Conservation (phyloP, 2,797 vertebrate species). For the Enteromius treurensis region DNA sequence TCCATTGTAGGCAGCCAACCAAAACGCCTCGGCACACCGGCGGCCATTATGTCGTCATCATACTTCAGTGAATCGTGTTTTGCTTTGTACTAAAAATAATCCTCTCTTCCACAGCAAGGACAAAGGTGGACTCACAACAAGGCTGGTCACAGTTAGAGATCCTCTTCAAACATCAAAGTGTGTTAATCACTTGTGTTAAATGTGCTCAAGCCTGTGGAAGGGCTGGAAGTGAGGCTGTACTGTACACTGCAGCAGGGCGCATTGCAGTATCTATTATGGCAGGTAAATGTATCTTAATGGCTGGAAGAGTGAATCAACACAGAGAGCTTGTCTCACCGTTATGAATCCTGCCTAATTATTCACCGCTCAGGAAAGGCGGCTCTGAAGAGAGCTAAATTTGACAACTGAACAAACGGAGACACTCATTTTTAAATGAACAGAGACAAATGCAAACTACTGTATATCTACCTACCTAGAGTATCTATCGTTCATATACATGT, state of each 20-base stretch:
- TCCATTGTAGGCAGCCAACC: constrained; percentile 29
- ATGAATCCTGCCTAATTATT: constrained; percentile 49
- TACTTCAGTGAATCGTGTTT: constrained; percentile 54
- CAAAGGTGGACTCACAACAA: constrained; percentile 27
- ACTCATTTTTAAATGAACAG: background rate
- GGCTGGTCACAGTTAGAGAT: constrained; percentile 42
- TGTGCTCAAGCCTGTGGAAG: constrained; percentile 48
- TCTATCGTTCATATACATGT: background rate
- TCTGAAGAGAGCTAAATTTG: constrained; percentile 42
- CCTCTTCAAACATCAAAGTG: constrained; percentile 51
- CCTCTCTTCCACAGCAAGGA: constrained; percentile 37
- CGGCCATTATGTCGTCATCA: constrained; percentile 42
- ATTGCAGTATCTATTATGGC: constrained; percentile 25
- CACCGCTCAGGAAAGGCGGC: constrained; percentile 29
- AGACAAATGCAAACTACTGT: background rate
- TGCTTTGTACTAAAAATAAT: constrained; percentile 59
- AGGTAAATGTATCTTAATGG: constrained; percentile 41
- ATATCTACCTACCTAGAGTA: background rate
- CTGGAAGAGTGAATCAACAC: constrained; percentile 40
- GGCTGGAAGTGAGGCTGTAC: constrained; percentile 19
- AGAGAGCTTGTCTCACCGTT: constrained; percentile 29
- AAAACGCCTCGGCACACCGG: constrained; percentile 39
- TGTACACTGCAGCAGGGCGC: constrained; percentile 16
- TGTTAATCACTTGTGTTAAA: constrained; percentile 49
- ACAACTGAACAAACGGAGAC: constrained; percentile 40